A percentile compares a stretch with the other conserved stretches of the same genome.
phyloP scores from a whole-genome alignment of 2,797 vertebrate species.

The Poeciliopsis gracilis region DNA sequence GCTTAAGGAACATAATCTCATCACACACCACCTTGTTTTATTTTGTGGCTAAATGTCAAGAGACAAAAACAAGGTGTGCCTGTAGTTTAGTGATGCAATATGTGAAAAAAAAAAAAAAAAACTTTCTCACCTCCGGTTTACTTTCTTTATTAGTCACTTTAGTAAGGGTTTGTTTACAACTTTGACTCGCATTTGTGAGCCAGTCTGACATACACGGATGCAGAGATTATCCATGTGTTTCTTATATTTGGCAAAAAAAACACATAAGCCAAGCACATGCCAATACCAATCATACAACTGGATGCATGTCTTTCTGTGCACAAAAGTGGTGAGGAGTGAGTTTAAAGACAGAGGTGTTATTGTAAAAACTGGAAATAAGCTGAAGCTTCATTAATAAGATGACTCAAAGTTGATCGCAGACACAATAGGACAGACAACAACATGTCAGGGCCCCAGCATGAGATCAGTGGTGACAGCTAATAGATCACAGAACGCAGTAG shows the following conservation, averaged over 20 bases:
- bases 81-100: conserved; percentile 33
- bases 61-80: conserved; percentile 10
- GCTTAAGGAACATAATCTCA: conserved; percentile 54
- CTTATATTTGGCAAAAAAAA: conserved; percentile 16
- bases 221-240: conserved; percentile 30
- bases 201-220: not conserved
- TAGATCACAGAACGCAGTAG: conserved; percentile 51
- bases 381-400: conserved; percentile 48
- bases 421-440: conserved; percentile 25
- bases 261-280: not conserved
- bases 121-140: not conserved
- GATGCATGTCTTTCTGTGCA: not conserved
- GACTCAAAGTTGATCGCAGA: conserved; percentile 57
- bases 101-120: not conserved
- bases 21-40: conserved; percentile 10
- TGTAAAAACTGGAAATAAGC: conserved; percentile 23
- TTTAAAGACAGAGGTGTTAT: not conserved
- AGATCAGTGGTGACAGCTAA: conserved; percentile 22
- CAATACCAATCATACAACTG: not conserved
- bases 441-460: conserved; percentile 32
- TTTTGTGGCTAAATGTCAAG: conserved; percentile 41
- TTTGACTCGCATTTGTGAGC: conserved; percentile 8
- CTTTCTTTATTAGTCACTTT: not conserved
- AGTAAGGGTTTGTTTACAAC: conserved; percentile 14
- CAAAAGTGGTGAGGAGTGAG: not conserved